Evolutionary conservation across 2,113 vertebrate genomes (phyloP).

Genomic region (Leptobrachium ailaonicum): DNA sequence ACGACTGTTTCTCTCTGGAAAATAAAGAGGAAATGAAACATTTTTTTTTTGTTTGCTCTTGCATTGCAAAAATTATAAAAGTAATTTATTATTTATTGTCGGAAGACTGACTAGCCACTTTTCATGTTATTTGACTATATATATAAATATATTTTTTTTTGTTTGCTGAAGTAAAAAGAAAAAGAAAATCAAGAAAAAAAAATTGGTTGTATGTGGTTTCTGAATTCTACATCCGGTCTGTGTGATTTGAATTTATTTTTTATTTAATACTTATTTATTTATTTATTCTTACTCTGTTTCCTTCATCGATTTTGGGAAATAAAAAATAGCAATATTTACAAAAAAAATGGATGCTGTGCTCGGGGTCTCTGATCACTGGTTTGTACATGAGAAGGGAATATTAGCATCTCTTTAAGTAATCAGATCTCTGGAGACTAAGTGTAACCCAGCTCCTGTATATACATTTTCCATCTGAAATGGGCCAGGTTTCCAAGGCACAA

Average conservation of each 20-base stretch:
- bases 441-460: neutral
- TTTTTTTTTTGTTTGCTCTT: slow-evolving; percentile 83
- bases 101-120: slow-evolving; percentile 94
- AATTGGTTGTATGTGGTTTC: slow-evolving; percentile 78
- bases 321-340: slow-evolving; percentile 78
- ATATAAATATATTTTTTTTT: slow-evolving; percentile 76
- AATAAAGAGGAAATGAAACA: slow-evolving; percentile 55
- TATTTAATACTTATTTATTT: too few relatives aligned
- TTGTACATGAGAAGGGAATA: slow-evolving; percentile 64
- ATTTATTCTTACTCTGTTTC: too few relatives aligned
- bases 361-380: slow-evolving; percentile 81
- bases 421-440: slow-evolving; percentile 23
- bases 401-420: slow-evolving; percentile 63
- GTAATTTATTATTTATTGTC: slow-evolving; percentile 99
- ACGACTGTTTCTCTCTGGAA: slow-evolving; percentile 69
- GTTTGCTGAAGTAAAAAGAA: slow-evolving; percentile 88
- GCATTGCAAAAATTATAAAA: slow-evolving; percentile 88
- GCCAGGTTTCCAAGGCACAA: neutral
- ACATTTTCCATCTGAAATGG: neutral
- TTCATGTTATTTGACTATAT: slow-evolving; percentile 85
- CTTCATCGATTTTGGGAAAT: slow-evolving; percentile 68
- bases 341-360: slow-evolving; percentile 67
- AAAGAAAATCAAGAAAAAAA: slow-evolving; percentile 68
- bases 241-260: too few relatives aligned
- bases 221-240: slow-evolving; percentile 77